Percentiles rank a stretch among this genome's conserved stretches.
phyloP scores from a whole-genome alignment of 1,140 invertebrate species.

The Zaprionus tsacasi region DNA sequence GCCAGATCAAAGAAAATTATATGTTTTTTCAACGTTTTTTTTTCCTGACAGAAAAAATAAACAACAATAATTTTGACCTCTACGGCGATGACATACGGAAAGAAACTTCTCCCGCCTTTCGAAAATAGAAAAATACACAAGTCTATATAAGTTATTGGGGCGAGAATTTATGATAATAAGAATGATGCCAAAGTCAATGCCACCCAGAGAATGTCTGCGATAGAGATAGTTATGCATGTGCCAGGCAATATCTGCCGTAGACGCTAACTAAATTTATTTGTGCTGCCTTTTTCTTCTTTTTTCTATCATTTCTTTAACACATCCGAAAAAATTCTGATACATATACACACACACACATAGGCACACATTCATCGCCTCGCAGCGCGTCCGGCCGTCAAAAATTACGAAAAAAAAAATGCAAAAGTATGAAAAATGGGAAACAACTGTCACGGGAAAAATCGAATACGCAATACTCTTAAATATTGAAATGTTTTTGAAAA shows the following conservation, averaged over 20 bases:
- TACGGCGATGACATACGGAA: constrained; percentile 13
- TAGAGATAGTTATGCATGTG: constrained; percentile 41
- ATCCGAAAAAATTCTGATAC: constrained; percentile 40
- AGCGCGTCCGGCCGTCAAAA: constrained; percentile 55
- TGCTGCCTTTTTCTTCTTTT: constrained; percentile 39
- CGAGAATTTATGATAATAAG: constrained; percentile 51
- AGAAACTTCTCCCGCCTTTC: constrained; percentile 2
- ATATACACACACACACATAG: constrained; percentile 37
- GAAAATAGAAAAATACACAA: constrained; percentile 20
- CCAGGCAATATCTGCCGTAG: constrained; percentile 39
- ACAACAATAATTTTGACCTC: constrained; percentile 32
- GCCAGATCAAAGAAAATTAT: background rate
- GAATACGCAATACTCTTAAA: background rate
- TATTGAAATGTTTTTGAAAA: background rate
- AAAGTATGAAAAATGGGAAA: constrained; percentile 35
- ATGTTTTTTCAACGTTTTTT: background rate
- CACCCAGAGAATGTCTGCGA: constrained; percentile 43
- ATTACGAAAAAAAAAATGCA: constrained; percentile 50
- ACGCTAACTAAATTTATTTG: constrained; percentile 61
- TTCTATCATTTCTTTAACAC: constrained; percentile 69
- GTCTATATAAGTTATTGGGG: constrained; percentile 35
- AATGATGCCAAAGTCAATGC: constrained; percentile 63
- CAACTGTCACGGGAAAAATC: constrained; percentile 4
- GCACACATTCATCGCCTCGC: constrained; percentile 12
- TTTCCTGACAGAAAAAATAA: background rate